Percentiles rank a stretch among this genome's conserved stretches.
phyloP scores from a whole-genome alignment of 2,113 vertebrate genomes.

The Eclectus roratus region DNA sequence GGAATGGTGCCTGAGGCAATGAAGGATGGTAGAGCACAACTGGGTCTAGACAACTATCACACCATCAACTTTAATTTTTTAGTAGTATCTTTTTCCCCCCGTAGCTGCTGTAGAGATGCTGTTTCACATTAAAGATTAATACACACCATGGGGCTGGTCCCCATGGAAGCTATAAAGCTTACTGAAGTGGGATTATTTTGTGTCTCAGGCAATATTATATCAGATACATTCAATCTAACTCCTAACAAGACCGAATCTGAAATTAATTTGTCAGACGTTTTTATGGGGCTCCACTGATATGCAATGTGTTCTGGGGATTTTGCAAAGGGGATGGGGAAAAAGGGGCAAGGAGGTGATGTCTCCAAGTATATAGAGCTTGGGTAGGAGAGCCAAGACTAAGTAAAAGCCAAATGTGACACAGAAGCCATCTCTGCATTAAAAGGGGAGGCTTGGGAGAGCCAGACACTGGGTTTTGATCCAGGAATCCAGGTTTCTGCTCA shows the following conservation, averaged over 20 bases:
- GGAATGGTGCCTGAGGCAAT: not conserved
- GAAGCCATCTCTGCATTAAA: not conserved
- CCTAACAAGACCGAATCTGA: slow-evolving; percentile 14
- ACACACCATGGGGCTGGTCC: slow-evolving; percentile 37
- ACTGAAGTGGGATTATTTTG: slow-evolving; percentile 38
- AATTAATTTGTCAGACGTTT: slow-evolving; percentile 27
- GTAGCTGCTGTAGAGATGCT: slow-evolving; percentile 55
- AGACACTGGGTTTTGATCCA: not conserved
- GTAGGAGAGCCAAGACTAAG: not conserved
- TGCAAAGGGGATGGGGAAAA: not conserved
- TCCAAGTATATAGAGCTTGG: not conserved
- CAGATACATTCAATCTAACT: slow-evolving; percentile 30
- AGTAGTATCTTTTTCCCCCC: slow-evolving; percentile 56
- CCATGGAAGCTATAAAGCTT: slow-evolving; percentile 33
- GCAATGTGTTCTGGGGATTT: not conserved
- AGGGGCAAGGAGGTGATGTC: not conserved
- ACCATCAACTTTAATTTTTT: slow-evolving; percentile 61
- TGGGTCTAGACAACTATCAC: slow-evolving; percentile 37
- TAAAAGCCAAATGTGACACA: not conserved
- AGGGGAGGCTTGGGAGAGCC: not conserved
- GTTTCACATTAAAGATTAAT: slow-evolving; percentile 64
- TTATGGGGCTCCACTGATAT: not conserved
- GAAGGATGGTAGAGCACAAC: not conserved
- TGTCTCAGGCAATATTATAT: slow-evolving; percentile 11
- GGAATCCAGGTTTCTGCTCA: not conserved